These are phyloP conservation scores for Thunnus albacares DNA, from an alignment of 2,797 vertebrate genomes.

Conservation along the genomic window DNA sequence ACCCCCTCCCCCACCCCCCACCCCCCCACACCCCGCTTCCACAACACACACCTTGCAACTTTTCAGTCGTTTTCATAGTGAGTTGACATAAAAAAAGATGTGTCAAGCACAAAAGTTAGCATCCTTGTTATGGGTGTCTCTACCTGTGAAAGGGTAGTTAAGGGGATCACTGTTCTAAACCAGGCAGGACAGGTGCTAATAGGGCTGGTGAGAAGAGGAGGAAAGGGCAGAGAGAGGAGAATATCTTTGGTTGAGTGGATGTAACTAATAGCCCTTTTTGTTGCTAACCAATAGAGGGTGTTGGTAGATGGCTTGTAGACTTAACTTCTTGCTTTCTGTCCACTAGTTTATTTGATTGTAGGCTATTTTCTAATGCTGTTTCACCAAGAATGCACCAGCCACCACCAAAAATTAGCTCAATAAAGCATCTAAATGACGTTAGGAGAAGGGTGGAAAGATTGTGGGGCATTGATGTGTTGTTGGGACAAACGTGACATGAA, in stretches of 20 bases:
- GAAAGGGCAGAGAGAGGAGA: slow-evolving; percentile 64
- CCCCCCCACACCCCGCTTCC: neutral
- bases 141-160: slow-evolving; percentile 66
- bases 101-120: slow-evolving; percentile 84
- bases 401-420: slow-evolving; percentile 86
- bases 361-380: slow-evolving; percentile 83
- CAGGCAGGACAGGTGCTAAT: slow-evolving; percentile 63
- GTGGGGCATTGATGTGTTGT: slow-evolving; percentile 79
- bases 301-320: slow-evolving; percentile 82
- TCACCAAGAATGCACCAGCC: slow-evolving; percentile 87
- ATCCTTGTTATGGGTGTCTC: slow-evolving; percentile 72
- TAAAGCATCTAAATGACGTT: slow-evolving; percentile 73
- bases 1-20: neutral
- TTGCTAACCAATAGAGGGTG: slow-evolving; percentile 80
- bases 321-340: slow-evolving; percentile 80
- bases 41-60: slow-evolving; percentile 42
- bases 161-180: slow-evolving; percentile 69
- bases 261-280: slow-evolving; percentile 79
- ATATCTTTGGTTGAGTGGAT: slow-evolving; percentile 75
- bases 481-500: slow-evolving; percentile 81
- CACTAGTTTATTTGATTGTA: slow-evolving; percentile 84
- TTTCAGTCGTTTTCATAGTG: slow-evolving; percentile 62
- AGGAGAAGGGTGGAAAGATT: slow-evolving; percentile 68
- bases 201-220: slow-evolving; percentile 66
- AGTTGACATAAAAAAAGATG: slow-evolving; percentile 67